These are phyloP conservation scores for Brienomyrus brachyistius DNA, from an alignment of 2,113 vertebrate species.

Conservation along the genomic window DNA sequence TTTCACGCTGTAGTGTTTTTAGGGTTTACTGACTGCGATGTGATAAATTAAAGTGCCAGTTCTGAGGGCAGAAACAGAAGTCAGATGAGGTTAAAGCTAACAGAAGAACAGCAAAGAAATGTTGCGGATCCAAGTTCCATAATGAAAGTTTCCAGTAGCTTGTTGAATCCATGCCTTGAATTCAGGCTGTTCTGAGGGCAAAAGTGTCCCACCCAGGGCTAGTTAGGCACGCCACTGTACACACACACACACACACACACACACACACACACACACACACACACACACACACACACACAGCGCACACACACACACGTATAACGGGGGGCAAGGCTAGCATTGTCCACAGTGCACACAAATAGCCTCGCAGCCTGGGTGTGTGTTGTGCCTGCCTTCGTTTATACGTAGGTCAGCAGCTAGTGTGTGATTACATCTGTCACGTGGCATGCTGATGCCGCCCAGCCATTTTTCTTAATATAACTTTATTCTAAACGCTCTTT, in stretches of 20 bases:
- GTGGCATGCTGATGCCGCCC: background rate
- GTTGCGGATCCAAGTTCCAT: background rate
- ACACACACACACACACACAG: no score
- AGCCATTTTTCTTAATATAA: background rate
- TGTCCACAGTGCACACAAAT: background rate
- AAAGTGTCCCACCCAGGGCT: background rate
- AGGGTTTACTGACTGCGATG: background rate
- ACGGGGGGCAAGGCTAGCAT: background rate
- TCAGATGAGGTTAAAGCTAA: background rate
- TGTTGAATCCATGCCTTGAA: background rate
- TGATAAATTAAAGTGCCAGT: background rate
- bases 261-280: no score
- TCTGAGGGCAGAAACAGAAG: background rate
- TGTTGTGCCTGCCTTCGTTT: background rate
- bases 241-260: no score
- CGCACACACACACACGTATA: background rate
- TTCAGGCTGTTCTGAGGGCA: background rate
- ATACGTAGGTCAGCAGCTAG: background rate
- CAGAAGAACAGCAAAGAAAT: background rate
- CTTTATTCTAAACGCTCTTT: background rate
- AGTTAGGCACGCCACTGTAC: background rate
- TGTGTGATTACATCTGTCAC: background rate
- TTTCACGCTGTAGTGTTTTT: background rate
- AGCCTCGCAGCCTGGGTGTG: background rate
- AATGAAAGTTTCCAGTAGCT: background rate